Evolutionary conservation across 2,888 invertebrate genomes (phyloP), one percentile per base, ranked within the genome.

Genomic region (Melipona bicolor): DNA sequence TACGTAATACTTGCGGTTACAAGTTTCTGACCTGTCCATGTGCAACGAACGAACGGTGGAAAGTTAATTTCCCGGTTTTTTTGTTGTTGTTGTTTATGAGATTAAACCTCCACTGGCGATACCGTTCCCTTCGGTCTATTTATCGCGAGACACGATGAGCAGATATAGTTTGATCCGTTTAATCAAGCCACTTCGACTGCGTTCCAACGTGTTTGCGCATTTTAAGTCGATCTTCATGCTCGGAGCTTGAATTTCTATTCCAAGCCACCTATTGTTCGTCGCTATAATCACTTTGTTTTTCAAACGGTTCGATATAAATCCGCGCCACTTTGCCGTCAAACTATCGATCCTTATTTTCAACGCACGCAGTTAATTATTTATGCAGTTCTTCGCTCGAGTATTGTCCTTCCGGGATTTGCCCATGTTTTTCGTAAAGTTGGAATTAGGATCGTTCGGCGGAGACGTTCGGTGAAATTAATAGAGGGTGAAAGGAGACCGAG

Each of bases 401-500:
- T 43, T 11, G 43, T 9, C 11, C 9, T 9, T 43, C 43, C 43
- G 43, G 9, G 43, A 43, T 9, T 43, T 62, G 27, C 3, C 9
- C 43, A 2, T 43, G 43, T 43, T 43, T 43, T 11, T 43, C 43
- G 43, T 43, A 43, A 43, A n/a, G n/a, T n/a, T 15, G 19, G 24
- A 64, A 70, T 64, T 71, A 4, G 36, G 27, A 24, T 52, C 43
- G 32, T n/a, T 9, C 65, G 65, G 59, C 67, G 56, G 50, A 17
- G 59, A 73, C 50, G 19, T 78, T 78, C 43, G 56, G n/a, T 67
- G 9, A 59, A 79, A 79, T 83, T 79, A 84, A 84, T 24, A 68
- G 67, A n/a, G 17, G 19, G 64, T 68, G 64, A 64, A 54, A 76
- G 32, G 21, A 49, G 61, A 36, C 13, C 21, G n/a, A 9, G 65